Conservation (phyloP, 2,113 vertebrate species). For the Cygnus buccinator region DNA sequence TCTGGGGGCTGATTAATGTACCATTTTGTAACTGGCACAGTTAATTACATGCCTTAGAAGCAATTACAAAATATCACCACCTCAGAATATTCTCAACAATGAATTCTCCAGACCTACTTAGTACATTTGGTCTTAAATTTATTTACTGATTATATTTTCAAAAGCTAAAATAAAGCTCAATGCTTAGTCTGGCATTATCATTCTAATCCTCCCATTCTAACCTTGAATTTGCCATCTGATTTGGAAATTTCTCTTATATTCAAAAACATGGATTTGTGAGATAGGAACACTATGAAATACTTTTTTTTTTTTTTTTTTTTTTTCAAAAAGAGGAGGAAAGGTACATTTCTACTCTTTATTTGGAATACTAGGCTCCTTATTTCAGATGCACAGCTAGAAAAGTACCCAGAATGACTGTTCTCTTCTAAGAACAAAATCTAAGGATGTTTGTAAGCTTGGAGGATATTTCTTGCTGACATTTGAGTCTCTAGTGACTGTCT, state of each 20-base stretch:
- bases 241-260: neutral
- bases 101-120: neutral
- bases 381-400: neutral
- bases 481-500: slow-evolving; percentile 2
- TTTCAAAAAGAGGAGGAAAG: neutral
- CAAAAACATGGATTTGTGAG: neutral
- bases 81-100: neutral
- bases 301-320: neutral
- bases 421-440: neutral
- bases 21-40: neutral
- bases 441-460: neutral
- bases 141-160: neutral
- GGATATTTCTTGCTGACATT: slow-evolving; percentile 3
- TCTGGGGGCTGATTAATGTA: neutral
- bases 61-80: neutral
- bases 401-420: neutral
- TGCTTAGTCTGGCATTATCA: neutral
- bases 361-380: neutral
- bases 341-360: neutral
- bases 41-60: neutral
- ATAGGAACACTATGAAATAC: neutral
- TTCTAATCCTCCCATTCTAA: neutral
- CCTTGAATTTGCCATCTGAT: neutral
- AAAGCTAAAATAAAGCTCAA: neutral
- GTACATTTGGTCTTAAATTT: neutral